Evolutionary conservation across 1,140 invertebrate genomes (phyloP).

Genomic region (Cardiocondyla obscurior): DNA sequence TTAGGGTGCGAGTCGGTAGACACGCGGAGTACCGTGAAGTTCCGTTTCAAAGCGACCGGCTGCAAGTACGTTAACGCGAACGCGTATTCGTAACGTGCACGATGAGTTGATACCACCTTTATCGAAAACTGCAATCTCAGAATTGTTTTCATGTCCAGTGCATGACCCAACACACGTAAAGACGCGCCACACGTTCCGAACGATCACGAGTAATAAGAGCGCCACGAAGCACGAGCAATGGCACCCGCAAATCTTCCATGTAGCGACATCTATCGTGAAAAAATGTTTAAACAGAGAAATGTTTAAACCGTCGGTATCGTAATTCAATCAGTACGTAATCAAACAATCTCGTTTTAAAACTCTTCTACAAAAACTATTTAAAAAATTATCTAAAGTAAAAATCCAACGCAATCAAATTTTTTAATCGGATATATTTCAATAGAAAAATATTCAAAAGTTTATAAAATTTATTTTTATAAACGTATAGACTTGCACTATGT

Average conservation of each 20-base stretch:
- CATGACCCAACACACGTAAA: background rate
- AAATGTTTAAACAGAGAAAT: background rate
- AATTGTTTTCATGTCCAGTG: background rate
- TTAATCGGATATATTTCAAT: background rate
- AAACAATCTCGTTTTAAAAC: too few relatives aligned
- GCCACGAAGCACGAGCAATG: too few relatives aligned
- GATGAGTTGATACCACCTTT: background rate
- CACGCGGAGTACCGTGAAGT: background rate
- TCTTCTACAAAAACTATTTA: too few relatives aligned
- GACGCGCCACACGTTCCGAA: background rate
- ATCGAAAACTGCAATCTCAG: background rate
- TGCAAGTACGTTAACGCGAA: background rate
- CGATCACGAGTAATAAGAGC: background rate
- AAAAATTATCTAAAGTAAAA: too few relatives aligned
- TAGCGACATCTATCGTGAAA: constrained; percentile 4
- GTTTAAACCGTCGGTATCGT: background rate
- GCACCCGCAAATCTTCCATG: background rate
- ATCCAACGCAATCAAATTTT: background rate
- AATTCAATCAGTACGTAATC: background rate
- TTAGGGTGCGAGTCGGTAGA: background rate
- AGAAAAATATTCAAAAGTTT: constrained; percentile 11
- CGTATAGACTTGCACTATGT: background rate
- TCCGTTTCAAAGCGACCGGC: background rate
- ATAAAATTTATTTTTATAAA: constrained; percentile 6
- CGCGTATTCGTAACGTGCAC: too few relatives aligned